Percentiles rank a stretch among this genome's conserved stretches.
Evolutionary conservation across 2,113 vertebrate species (phyloP).

Genomic region (Menidia beryllina): DNA sequence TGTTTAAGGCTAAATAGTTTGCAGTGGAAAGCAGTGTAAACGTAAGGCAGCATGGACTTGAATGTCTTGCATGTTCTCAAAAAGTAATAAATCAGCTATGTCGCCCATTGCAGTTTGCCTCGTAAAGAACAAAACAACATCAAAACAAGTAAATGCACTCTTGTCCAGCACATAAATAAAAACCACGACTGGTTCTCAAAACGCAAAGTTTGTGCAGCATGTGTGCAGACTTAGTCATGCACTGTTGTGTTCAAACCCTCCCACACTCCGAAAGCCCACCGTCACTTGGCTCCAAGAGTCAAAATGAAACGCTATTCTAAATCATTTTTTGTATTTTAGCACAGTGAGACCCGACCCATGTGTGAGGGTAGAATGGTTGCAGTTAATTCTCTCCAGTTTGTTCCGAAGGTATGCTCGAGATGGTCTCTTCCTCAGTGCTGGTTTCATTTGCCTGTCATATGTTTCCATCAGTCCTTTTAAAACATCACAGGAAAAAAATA

Average conservation of each 20-base stretch:
- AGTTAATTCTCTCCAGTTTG: constrained; percentile 80
- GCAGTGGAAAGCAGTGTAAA: constrained; percentile 90
- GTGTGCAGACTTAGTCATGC: constrained; percentile 43
- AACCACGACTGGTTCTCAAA: constrained; percentile 57
- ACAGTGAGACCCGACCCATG: constrained; percentile 90
- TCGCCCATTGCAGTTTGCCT: constrained; percentile 44
- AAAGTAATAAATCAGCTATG: constrained; percentile 54
- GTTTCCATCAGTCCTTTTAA: constrained; percentile 19
- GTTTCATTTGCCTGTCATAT: constrained; percentile 45
- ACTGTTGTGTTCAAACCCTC: constrained; percentile 37
- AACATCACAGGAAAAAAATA: constrained; percentile 29
- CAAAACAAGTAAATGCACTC: constrained; percentile 60
- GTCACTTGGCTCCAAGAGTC: constrained; percentile 35
- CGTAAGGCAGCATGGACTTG: constrained; percentile 93
- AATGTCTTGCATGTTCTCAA: constrained; percentile 78
- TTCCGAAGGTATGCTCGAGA: constrained; percentile 48
- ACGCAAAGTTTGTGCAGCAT: constrained; percentile 54
- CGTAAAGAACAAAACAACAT: constrained; percentile 44
- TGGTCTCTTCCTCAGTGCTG: constrained; percentile 44
- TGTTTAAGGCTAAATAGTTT: constrained; percentile 93
- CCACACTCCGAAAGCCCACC: constrained; percentile 43
- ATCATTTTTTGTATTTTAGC: constrained; percentile 79
- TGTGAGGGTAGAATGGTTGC: constrained; percentile 92
- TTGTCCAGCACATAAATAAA: constrained; percentile 72
- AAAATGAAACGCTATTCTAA: constrained; percentile 43